Evolutionary conservation across 1,140 invertebrate species (phyloP), one percentile per base, ranked within the genome.

Genomic region (Macrotrachela quadricornifera): DNA sequence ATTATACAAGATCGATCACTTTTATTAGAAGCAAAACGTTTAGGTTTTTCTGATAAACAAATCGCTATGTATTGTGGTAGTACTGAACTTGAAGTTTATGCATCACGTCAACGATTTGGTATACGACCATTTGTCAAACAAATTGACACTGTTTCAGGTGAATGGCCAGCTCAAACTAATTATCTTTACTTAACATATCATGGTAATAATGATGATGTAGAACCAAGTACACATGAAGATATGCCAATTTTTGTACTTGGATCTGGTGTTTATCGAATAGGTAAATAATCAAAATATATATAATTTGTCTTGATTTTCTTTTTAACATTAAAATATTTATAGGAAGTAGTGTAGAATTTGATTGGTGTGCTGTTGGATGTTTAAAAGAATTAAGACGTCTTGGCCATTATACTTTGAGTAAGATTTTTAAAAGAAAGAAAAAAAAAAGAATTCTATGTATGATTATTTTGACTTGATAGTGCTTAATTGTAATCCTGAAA

Each of bases 401-500:
- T 58, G 69, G 67, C 9, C 66, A 73, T 54, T 67, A 72, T 59
- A 95, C 91, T 0, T 87, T 99, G n/a, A 99, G 21, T 30, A 30
- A 4, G 21, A 4, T 30, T 30, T 4, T 30, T 8, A 30, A 30
- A 4, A 30, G 8, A 30, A 30, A 4, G 21, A 30, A 30, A 30
- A 30, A 30, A 30, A 30, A 30, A 4, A 8, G 8, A 30, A 30
- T 4, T 30, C 8, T 30, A 4, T 30, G 21, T 30, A 30, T 30
- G n/a, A n/a, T 30, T 8, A 30, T 30, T 30, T 30, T 2, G 8
- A 4, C 8, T 30, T 8, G 2, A 4, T 30, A 30, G 21, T 97
- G 90, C 78, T 99, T 0, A 99, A 99, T 67, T 99, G 88, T 63
- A 99, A 99, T 73, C 94, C 94, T 0, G 94, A 99, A 73, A 99